Evolutionary conservation across 2,888 invertebrate species (phyloP).

Genomic region (Agrotis clavis): DNA sequence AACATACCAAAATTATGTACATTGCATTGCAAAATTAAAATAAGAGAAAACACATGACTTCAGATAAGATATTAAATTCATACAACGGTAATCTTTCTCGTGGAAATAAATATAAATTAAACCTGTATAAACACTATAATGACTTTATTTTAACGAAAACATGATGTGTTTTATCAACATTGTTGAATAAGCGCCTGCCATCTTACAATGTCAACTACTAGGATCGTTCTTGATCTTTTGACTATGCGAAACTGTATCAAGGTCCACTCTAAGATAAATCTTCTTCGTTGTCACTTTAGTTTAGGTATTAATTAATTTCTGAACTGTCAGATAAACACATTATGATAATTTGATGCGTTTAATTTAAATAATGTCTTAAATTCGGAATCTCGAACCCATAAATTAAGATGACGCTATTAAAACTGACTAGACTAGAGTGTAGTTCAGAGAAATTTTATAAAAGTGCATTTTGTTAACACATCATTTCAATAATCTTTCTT

Average conservation of each 20-base stretch:
- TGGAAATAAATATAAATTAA: slow-evolving; percentile 12
- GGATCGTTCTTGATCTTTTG: slow-evolving; percentile 71
- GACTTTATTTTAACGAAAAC: not conserved
- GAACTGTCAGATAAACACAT: slow-evolving; percentile 22
- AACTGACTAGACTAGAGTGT: not conserved
- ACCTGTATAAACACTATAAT: not conserved
- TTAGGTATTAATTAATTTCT: slow-evolving; percentile 31
- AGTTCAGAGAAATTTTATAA: not conserved
- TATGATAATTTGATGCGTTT: slow-evolving; percentile 28
- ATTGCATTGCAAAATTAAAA: slow-evolving; percentile 34
- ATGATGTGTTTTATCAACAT: slow-evolving; percentile 41
- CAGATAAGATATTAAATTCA: slow-evolving; percentile 16
- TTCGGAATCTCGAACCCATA: not conserved
- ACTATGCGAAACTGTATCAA: slow-evolving; percentile 72
- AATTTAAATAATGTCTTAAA: not conserved
- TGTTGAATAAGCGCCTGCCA: slow-evolving; percentile 22
- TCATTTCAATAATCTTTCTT: slow-evolving; percentile 7
- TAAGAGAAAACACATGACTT: slow-evolving; percentile 36
- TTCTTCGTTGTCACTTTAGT: slow-evolving; percentile 14
- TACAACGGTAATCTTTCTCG: slow-evolving; percentile 1
- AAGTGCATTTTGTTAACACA: not conserved
- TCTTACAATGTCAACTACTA: slow-evolving; percentile 58
- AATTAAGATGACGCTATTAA: not conserved
- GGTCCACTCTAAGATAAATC: slow-evolving; percentile 58
- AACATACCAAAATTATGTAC: slow-evolving; percentile 31